A percentile compares a stretch with the other conserved stretches of the same genome.
These are phyloP conservation scores for Potamarius usumacintae DNA, from an alignment of 2,113 vertebrate species.

Conservation along the genomic window DNA sequence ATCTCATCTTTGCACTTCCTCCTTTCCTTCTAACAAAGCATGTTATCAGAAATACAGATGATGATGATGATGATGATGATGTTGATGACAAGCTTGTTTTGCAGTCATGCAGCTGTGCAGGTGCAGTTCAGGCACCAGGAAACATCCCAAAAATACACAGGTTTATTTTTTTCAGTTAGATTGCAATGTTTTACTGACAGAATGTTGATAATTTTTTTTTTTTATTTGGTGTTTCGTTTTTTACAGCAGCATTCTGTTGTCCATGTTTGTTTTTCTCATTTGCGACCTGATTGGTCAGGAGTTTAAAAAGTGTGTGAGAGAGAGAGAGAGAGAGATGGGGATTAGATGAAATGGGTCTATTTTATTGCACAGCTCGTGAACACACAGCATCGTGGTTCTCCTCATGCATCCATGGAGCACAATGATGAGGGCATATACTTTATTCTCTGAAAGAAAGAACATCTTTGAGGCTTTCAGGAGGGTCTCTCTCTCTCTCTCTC, in stretches of 20 bases:
- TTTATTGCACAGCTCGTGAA: conserved; percentile 60
- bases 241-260: background rate
- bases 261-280: background rate
- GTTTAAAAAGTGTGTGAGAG: conserved; percentile 13
- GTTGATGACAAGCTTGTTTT: background rate
- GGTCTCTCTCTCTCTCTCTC: no score
- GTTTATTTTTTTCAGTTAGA: no score
- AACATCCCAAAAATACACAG: no score
- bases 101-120: background rate
- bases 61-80: background rate
- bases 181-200: no score
- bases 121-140: no score
- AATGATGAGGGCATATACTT: conserved; percentile 67
- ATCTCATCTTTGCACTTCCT: no score
- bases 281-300: background rate
- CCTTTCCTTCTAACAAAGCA: no score
- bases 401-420: conserved; percentile 71
- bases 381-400: conserved; percentile 62
- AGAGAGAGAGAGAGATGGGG: background rate
- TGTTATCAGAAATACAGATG: background rate
- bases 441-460: conserved; percentile 56
- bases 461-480: conserved; percentile 19
- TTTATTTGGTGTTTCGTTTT: background rate
- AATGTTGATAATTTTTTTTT: background rate
- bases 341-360: conserved; percentile 72